A percentile compares a stretch with the other conserved stretches of the same genome.
These are phyloP conservation scores for Ommatoiulus sabulosus DNA, from an alignment of 2,888 invertebrate genomes.

Conservation along the genomic window DNA sequence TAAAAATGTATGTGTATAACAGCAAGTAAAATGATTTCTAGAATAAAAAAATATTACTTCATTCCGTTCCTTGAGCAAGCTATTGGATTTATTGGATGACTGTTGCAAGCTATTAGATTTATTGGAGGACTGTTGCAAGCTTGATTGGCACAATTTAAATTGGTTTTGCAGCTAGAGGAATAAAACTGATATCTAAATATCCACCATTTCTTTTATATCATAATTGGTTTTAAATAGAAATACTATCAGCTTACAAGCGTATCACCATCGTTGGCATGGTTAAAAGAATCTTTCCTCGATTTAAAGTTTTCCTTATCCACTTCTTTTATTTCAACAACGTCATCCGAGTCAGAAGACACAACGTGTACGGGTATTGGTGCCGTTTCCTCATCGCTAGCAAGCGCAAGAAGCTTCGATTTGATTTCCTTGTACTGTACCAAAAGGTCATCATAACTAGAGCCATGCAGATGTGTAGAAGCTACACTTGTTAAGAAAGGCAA, in stretches of 20 bases:
- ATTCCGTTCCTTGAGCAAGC: neutral
- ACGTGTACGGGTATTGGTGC: neutral
- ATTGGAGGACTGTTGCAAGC: neutral
- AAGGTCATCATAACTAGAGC: conserved; percentile 62
- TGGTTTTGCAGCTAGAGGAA: neutral
- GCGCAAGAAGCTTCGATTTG: conserved; percentile 55
- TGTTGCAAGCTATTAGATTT: conserved; percentile 9
- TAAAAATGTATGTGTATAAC: neutral
- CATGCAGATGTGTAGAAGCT: conserved; percentile 52
- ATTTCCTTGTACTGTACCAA: conserved; percentile 58
- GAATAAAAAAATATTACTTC: neutral
- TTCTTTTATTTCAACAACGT: conserved; percentile 43
- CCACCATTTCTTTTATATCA: too few species aligned
- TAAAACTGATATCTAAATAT: neutral
- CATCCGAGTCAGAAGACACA: conserved; percentile 36
- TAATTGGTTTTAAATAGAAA: neutral
- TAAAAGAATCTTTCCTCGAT: neutral
- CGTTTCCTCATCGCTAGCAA: conserved; percentile 39
- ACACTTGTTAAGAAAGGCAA: neutral
- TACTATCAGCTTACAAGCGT: neutral
- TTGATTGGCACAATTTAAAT: neutral
- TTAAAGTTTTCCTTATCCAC: conserved; percentile 51
- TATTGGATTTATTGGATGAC: neutral
- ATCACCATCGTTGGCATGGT: neutral
- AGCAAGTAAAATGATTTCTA: neutral